Conservation (phyloP, 2,797 vertebrate genomes). For the Myoxocephalus aenaeus region DNA sequence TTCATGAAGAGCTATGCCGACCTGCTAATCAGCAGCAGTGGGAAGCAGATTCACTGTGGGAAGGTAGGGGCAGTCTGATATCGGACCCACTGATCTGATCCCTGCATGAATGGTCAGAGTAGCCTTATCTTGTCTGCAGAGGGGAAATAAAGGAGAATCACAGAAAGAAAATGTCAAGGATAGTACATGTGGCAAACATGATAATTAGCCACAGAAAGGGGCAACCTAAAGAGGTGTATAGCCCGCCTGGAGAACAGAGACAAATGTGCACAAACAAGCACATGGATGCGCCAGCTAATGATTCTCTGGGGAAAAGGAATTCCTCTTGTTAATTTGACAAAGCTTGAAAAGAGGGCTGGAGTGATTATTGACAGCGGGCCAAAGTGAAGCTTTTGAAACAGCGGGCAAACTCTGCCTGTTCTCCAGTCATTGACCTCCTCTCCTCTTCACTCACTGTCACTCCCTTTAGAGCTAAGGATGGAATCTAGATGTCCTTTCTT, state of each 20-base stretch:
- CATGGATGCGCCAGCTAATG: slow-evolving; percentile 78
- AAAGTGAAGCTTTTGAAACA: slow-evolving; percentile 69
- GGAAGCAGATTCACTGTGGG: slow-evolving; percentile 54
- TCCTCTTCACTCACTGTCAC: slow-evolving; percentile 40
- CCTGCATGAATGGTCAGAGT: slow-evolving; percentile 69
- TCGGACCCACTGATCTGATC: slow-evolving; percentile 77
- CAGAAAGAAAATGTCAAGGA: slow-evolving; percentile 81
- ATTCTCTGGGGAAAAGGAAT: slow-evolving; percentile 77
- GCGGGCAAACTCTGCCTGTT: slow-evolving; percentile 45
- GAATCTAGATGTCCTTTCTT: slow-evolving; percentile 64
- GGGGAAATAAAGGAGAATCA: slow-evolving; percentile 65
- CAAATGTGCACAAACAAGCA: slow-evolving; percentile 79
- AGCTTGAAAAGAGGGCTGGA: slow-evolving; percentile 68
- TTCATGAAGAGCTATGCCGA: slow-evolving; percentile 64
- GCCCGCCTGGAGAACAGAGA: slow-evolving; percentile 62
- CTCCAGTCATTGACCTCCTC: slow-evolving; percentile 54
- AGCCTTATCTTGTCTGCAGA: slow-evolving; percentile 77
- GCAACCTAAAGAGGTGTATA: slow-evolving; percentile 62
- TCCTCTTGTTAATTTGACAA: slow-evolving; percentile 84
- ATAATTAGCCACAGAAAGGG: slow-evolving; percentile 77
- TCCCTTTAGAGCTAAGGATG: slow-evolving; percentile 36
- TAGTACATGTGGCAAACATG: slow-evolving; percentile 77
- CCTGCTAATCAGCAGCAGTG: slow-evolving; percentile 71
- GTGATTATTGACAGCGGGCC: slow-evolving; percentile 79
- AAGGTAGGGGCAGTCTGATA: slow-evolving; percentile 56